Conservation (phyloP, 2,888 invertebrate species). For the Gnatocerus cornutus region DNA sequence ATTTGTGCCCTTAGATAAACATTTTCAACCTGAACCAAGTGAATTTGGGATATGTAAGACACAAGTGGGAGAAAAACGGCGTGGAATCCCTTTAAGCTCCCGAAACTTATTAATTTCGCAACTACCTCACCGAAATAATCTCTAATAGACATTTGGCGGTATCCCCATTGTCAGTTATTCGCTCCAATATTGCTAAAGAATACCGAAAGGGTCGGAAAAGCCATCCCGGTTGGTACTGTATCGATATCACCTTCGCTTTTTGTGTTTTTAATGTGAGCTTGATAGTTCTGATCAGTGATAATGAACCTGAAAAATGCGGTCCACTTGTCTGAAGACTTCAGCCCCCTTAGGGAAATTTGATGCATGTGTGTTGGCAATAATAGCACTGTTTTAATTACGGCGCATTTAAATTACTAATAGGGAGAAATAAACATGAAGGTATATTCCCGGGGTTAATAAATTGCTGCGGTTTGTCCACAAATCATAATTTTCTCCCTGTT, state of each 20-base stretch:
- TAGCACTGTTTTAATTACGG: conserved; percentile 22
- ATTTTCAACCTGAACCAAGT: too few relatives aligned
- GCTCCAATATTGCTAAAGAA: not conserved
- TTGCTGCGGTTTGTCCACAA: not conserved
- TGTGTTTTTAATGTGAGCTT: conserved; percentile 34
- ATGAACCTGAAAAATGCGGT: conserved; percentile 9
- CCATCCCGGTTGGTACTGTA: not conserved
- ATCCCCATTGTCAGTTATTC: conserved; percentile 4
- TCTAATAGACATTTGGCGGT: not conserved
- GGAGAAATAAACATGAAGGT: conserved; percentile 14
- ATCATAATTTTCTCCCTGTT: not conserved
- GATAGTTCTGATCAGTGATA: conserved; percentile 3
- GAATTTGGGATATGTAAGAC: too few relatives aligned
- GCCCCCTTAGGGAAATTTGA: conserved; percentile 20
- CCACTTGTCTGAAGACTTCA: conserved; percentile 2
- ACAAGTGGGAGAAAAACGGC: too few relatives aligned
- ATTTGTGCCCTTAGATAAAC: too few relatives aligned
- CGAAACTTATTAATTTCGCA: conserved; percentile 11
- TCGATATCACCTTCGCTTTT: conserved; percentile 17
- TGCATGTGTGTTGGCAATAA: conserved; percentile 12
- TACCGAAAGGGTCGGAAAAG: conserved; percentile 1
- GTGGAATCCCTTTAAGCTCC: conserved; percentile 3
- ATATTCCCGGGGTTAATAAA: conserved; percentile 4
- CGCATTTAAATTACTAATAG: conserved; percentile 30
- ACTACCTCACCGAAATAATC: not conserved